These are phyloP conservation scores for Silvanus unidentatus DNA, from an alignment of 2,888 invertebrate species.

Conservation along the genomic window DNA sequence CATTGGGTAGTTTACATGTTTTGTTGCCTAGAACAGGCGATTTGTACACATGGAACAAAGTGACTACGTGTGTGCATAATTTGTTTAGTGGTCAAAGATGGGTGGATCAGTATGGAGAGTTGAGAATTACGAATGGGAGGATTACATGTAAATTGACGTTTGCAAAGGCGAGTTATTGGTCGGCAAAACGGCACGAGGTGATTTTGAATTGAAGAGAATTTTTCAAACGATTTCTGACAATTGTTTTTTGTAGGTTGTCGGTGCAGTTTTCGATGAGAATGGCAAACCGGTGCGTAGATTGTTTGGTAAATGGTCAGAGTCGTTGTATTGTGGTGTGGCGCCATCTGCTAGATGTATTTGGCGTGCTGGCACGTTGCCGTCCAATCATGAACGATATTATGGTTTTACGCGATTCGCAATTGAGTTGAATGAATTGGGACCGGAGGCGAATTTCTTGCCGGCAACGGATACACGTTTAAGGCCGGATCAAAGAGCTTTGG, in stretches of 20 bases:
- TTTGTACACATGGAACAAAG: conserved; percentile 72
- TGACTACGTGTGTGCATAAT: conserved; percentile 82
- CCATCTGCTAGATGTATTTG: conserved; percentile 69
- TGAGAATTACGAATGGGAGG: conserved; percentile 61
- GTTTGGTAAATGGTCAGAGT: conserved; percentile 79
- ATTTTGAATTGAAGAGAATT: neutral
- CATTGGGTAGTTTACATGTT: conserved; percentile 65
- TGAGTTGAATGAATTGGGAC: conserved; percentile 72
- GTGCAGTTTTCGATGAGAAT: conserved; percentile 55
- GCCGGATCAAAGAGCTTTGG: conserved; percentile 71
- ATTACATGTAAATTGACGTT: conserved; percentile 73
- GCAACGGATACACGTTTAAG: conserved; percentile 69
- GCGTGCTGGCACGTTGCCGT: conserved; percentile 76
- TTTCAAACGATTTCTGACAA: neutral
- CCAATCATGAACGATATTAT: conserved; percentile 73
- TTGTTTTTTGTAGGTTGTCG: conserved; percentile 41
- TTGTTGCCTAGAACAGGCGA: conserved; percentile 58
- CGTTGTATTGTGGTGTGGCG: conserved; percentile 67
- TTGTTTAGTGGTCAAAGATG: conserved; percentile 76
- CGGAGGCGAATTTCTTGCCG: conserved; percentile 58
- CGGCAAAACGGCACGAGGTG: conserved; percentile 71
- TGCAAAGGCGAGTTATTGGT: conserved; percentile 74
- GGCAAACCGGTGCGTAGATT: conserved; percentile 57
- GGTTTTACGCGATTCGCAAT: conserved; percentile 82
- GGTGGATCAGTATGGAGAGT: conserved; percentile 83